Evolutionary conservation across 2,113 vertebrate genomes (phyloP).

Genomic region (Ptychochromis oligacanthus): DNA sequence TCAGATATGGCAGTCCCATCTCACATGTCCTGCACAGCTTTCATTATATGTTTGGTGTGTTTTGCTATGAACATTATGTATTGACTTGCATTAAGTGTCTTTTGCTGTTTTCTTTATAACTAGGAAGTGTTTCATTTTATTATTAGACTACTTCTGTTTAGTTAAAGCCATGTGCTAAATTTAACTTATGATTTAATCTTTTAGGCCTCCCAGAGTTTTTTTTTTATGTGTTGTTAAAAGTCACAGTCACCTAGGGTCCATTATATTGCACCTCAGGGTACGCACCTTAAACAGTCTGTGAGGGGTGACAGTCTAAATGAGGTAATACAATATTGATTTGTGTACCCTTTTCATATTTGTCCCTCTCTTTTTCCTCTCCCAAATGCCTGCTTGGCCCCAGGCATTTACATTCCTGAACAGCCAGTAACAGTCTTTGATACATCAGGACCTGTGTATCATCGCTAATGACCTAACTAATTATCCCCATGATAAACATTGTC

Average conservation of each 20-base stretch:
- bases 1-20: neutral
- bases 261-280: neutral
- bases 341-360: conserved; percentile 11
- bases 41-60: neutral
- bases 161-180: neutral
- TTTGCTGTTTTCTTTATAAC: neutral
- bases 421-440: conserved; percentile 41
- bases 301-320: conserved; percentile 65
- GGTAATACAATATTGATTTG: conserved; percentile 72
- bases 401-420: conserved; percentile 41
- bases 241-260: neutral
- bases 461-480: conserved; percentile 70
- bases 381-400: conserved; percentile 50
- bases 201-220: neutral
- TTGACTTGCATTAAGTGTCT: neutral
- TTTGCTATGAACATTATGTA: neutral
- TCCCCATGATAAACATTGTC: conserved; percentile 62
- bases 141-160: neutral
- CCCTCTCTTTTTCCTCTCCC: conserved; percentile 49
- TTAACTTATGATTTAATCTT: neutral
- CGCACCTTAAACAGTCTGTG: neutral
- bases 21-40: neutral
- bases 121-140: neutral
- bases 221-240: neutral
- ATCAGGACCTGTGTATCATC: conserved; percentile 41